Evolutionary conservation across 2,888 invertebrate genomes (phyloP), one percentile per base, ranked within the genome.

Genomic region (Melikaiella ostensackeni): DNA sequence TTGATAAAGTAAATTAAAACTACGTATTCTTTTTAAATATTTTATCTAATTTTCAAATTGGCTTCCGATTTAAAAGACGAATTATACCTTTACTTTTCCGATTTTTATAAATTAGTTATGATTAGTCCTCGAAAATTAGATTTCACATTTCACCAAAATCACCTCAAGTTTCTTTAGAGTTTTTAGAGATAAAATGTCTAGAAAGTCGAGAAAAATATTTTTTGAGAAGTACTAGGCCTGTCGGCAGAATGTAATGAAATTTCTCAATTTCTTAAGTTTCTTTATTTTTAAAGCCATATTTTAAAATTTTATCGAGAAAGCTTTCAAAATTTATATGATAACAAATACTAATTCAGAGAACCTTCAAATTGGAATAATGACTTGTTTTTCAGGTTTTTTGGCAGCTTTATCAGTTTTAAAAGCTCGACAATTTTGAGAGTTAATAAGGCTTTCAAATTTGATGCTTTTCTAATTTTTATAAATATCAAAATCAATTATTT

Each of bases 81-180:
- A 19, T 50, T 30, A 38, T 38, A 38, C 8, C 27, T 70, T 66
- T 70, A 16, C 27, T 11, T 42, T 70, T 70, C n/a, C 46, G 30
- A 19, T 70, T 3, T 70, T 50, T 11, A 70, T 50, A 50, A 57
- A 70, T 9, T 50, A 64, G 27, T 66, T 70, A 50, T 57, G 70
- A 50, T 27, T 70, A 70, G 70, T 70, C 30, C 70, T 46, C 70
- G 70, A 30, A 46, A 27, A 70, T 19, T 70, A 70, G 70, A 70
- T 70, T 70, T 70, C 27, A 70, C 30, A 46, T 70, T 70, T 70
- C 70, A 70, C 70, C 8, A 70, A 70, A 50, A 24, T 70, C 30
- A 50, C 50, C 50, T 70, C 46, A 70, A 50, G 50, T 70, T 70
- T 50, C 70, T 70, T 50, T 66, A 66, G 46, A n/a, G n/a, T n/a